phyloP scores from a whole-genome alignment of 2,797 vertebrate species.

The Sciurus vulgaris region DNA sequence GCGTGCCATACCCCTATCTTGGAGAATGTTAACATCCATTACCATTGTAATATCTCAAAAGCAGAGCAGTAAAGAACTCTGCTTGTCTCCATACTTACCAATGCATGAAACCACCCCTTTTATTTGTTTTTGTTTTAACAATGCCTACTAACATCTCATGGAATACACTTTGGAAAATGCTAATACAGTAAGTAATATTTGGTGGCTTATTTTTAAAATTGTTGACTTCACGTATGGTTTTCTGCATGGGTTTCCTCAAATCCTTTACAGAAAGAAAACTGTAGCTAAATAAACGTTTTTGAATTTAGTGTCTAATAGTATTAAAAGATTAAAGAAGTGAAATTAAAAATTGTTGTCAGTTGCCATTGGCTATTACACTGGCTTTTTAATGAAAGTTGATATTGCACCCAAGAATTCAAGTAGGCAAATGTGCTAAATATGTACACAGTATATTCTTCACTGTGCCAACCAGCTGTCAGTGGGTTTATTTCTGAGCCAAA shows the following conservation, averaged over 20 bases:
- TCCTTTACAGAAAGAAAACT: constrained; percentile 2
- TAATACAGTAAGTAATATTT: neutral
- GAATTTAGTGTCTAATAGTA: neutral
- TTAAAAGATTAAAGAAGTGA: constrained; percentile 57
- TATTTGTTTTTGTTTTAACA: neutral
- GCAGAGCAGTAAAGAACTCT: neutral
- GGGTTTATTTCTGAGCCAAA: constrained; percentile 66
- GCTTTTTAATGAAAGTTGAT: constrained; percentile 82
- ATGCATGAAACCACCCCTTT: neutral
- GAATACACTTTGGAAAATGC: constrained; percentile 5
- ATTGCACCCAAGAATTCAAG: constrained; percentile 77
- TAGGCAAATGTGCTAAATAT: constrained; percentile 75
- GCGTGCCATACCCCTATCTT: neutral
- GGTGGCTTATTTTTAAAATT: constrained; percentile 43
- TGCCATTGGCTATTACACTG: constrained; percentile 58
- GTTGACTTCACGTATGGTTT: constrained; percentile 10
- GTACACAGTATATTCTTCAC: constrained; percentile 58
- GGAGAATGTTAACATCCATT: neutral
- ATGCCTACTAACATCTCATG: neutral
- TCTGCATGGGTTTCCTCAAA: neutral
- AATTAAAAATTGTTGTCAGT: constrained; percentile 82
- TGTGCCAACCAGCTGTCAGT: constrained; percentile 80
- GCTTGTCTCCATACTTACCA: neutral
- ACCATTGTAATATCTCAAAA: constrained; percentile 1
- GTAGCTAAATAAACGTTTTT: constrained; percentile 27